Conservation (phyloP, 2,113 vertebrate species). For the Sinocyclocheilus anshuiensis region DNA sequence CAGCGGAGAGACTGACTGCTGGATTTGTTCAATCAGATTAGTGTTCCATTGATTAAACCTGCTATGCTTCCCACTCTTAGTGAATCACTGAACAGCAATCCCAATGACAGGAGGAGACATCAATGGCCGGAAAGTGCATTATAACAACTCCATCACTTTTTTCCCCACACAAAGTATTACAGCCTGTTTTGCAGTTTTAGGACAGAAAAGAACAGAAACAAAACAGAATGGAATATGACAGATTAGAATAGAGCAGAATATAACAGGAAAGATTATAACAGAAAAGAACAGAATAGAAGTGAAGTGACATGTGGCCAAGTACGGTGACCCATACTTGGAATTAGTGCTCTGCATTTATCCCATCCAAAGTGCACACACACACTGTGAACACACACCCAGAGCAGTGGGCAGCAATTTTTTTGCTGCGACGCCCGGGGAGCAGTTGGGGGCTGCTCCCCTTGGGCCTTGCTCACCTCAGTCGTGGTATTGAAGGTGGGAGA, state of each 20-base stretch:
- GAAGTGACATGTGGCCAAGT: no score
- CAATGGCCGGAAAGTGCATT: background rate
- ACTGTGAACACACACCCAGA: no score
- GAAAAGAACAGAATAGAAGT: background rate
- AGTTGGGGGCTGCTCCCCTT: no score
- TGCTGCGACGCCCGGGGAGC: no score
- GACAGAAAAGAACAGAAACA: background rate
- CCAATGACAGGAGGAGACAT: background rate
- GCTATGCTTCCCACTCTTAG: slow-evolving; percentile 10
- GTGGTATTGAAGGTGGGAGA: no score
- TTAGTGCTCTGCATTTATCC: no score
- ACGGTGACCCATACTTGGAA: no score
- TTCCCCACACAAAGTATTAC: background rate
- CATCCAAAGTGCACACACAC: no score
- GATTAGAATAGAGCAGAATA: background rate
- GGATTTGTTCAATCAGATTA: slow-evolving; percentile 49
- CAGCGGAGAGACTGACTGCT: slow-evolving; percentile 26
- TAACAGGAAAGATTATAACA: background rate
- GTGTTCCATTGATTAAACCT: slow-evolving; percentile 39
- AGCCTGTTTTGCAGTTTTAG: background rate
- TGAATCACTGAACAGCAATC: background rate
- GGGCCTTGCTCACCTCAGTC: no score
- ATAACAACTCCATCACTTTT: background rate
- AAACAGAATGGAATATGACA: background rate
- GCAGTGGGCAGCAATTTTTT: no score